Base-by-base conservation (phyloP, 2,888 invertebrate genomes). In the Cephus pulcher region DNA sequence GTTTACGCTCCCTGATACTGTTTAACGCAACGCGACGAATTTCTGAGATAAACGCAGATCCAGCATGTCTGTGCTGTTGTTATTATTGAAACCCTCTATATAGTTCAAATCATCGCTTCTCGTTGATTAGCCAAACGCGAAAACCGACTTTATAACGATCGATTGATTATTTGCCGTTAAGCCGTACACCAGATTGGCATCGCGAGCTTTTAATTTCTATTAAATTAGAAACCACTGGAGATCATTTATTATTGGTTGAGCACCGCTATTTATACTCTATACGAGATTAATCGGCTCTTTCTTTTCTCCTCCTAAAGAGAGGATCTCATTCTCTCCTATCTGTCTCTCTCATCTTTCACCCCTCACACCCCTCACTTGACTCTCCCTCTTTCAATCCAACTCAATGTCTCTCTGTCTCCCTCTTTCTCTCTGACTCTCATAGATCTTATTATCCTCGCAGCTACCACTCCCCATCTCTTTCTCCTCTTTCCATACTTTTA, bases 261-360 rank as follows among this genome's bases (percentile, higher is more conserved):
- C 56, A 56, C 56, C 23, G 9, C 56, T 56, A 56, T 56, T 56
- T 23, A 56, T 75, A 68, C 75, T 70, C 78, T 78, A 78, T 75
- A 70, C 74, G 75, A 71, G 78, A 78, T 78, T 75, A 78, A 78
- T 78, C 71, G 78, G 74, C 75, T 75, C 69, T 78, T 75, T 71
- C 75, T 78, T 33, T 78, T 75, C 78, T 78, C 37, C 70, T 75
- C 75, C 32, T 30, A 71, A 32, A 23, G 15, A 71, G 71, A 71
- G 71, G 32, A 71, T 34, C 71, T 34, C 32, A 23, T 56, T 23
- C 71, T 15, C 71, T 23, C 71, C 32, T 71, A 32, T 71, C 71
- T 32, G 33, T 71, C 12, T 71, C 32, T 71, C 71, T 71, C 71
- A 71, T 34, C 71, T 34, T 15, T 71, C 56, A 23, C 23, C 56